These are phyloP conservation scores for Drosophila nigrodunni DNA, from an alignment of 1,140 invertebrate species.

Conservation along the genomic window DNA sequence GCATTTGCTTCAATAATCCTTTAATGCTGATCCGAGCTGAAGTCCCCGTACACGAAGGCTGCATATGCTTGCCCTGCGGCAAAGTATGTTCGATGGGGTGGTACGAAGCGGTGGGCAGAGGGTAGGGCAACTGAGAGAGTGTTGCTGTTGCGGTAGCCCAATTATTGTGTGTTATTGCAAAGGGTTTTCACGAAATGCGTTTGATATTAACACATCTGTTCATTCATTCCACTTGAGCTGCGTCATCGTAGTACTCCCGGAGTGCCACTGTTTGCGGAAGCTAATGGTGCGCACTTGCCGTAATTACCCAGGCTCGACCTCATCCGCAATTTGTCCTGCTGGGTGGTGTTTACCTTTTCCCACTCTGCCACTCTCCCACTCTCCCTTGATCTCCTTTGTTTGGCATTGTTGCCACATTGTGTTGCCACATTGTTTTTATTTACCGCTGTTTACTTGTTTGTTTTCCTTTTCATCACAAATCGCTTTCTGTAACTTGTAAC, in stretches of 20 bases:
- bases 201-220: constrained; percentile 84
- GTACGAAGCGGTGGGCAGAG: not conserved
- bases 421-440: constrained; percentile 61
- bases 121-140: constrained; percentile 40
- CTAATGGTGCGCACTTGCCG: constrained; percentile 83
- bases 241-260: constrained; percentile 37
- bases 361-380: not conserved
- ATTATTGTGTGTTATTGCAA: constrained; percentile 67
- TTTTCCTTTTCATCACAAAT: constrained; percentile 72
- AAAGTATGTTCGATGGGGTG: not conserved
- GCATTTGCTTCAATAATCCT: constrained; percentile 84
- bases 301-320: constrained; percentile 67
- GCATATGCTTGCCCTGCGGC: constrained; percentile 59
- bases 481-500: constrained; percentile 77
- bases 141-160: constrained; percentile 78
- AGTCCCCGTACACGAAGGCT: constrained; percentile 38
- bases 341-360: constrained; percentile 56
- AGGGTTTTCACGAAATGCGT: constrained; percentile 77
- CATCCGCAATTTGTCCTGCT: constrained; percentile 20
- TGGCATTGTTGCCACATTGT: constrained; percentile 67
- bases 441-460: constrained; percentile 62
- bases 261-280: constrained; percentile 75
- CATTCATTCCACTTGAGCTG: constrained; percentile 84
- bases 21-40: constrained; percentile 84
- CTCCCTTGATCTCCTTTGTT: not conserved